Conservation (phyloP, 2,888 invertebrate genomes). For the Netelia inedita region DNA sequence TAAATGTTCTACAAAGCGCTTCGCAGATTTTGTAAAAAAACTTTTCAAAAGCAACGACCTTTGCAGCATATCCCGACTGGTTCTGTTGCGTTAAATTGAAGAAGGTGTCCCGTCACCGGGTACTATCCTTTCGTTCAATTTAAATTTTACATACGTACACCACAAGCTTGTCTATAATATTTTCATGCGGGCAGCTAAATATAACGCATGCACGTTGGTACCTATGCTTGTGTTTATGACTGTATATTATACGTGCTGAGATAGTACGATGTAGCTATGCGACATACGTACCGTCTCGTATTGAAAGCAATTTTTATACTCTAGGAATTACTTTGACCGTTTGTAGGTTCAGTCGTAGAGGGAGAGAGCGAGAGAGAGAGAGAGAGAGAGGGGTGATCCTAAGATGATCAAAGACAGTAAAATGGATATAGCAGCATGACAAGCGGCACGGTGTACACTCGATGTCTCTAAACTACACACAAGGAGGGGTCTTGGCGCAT, state of each 20-base stretch:
- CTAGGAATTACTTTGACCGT: conserved; percentile 79
- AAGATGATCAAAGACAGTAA: conserved; percentile 79
- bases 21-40: too few species aligned
- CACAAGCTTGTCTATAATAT: too few species aligned
- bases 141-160: too few species aligned
- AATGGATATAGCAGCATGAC: conserved; percentile 31
- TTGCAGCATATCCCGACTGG: too few species aligned
- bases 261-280: conserved; percentile 8
- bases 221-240: background rate
- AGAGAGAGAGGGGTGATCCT: conserved; percentile 65
- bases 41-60: too few species aligned
- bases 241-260: background rate
- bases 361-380: background rate
- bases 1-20: too few species aligned
- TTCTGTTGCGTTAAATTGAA: too few species aligned
- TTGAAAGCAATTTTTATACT: conserved; percentile 77
- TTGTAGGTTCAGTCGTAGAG: conserved; percentile 34
- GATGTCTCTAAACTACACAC: conserved; percentile 41
- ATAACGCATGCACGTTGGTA: background rate
- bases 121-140: too few species aligned
- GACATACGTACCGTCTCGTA: conserved; percentile 47
- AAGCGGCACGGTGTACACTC: conserved; percentile 24
- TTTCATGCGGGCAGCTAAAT: too few species aligned
- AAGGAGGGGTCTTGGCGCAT: conserved; percentile 68
- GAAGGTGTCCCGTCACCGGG: too few species aligned